These are phyloP conservation scores for Drosophila borborema DNA, from an alignment of 2,888 invertebrate genomes.

Conservation along the genomic window DNA sequence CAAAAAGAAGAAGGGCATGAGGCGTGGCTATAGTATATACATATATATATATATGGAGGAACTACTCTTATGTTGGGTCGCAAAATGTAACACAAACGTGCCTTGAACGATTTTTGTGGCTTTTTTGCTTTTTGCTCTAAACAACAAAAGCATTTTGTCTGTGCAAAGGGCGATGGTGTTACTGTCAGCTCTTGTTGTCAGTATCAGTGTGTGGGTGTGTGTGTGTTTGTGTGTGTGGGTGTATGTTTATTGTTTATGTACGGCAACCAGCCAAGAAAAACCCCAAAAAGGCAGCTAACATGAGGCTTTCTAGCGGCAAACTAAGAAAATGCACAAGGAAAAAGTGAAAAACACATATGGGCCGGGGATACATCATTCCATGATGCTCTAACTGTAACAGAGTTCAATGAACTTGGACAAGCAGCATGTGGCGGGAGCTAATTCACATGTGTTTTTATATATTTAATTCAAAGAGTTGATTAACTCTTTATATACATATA, in stretches of 20 bases:
- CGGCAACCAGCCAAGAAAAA: constrained; percentile 80
- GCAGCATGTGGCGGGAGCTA: background rate
- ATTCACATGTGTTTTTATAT: no score
- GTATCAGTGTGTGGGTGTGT: background rate
- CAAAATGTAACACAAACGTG: constrained; percentile 65
- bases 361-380: constrained; percentile 22
- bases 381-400: constrained; percentile 17
- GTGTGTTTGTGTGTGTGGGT: constrained; percentile 43
- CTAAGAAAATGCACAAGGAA: constrained; percentile 66
- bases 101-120: constrained; percentile 78
- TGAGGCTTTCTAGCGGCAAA: constrained; percentile 74
- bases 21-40: background rate
- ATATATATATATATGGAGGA: background rate
- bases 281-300: constrained; percentile 77
- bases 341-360: constrained; percentile 53
- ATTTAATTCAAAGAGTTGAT: no score
- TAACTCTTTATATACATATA: no score
- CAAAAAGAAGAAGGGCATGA: background rate
- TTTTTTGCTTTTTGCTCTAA: constrained; percentile 78
- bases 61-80: constrained; percentile 49
- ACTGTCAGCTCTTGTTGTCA: constrained; percentile 26
- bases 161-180: constrained; percentile 26
- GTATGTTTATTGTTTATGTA: constrained; percentile 79
- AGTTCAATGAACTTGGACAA: constrained; percentile 3
- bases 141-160: constrained; percentile 74